Percentiles rank a stretch among this genome's conserved stretches.
Evolutionary conservation across 2,888 invertebrate genomes (phyloP).

Genomic region (Rhamnusium bicolor): DNA sequence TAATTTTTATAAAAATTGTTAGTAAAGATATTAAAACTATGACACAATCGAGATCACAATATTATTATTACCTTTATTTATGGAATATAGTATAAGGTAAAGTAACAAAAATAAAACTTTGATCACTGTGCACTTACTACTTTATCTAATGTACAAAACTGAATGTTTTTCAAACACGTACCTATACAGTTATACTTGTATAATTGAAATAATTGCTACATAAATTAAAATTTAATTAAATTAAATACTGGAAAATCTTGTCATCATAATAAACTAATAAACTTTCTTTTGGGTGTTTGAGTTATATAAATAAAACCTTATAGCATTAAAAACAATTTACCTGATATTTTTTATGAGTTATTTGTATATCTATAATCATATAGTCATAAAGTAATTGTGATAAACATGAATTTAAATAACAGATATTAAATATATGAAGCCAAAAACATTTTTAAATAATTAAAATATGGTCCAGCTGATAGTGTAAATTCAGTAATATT

Average conservation of each 20-base stretch:
- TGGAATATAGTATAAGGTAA: too few species aligned
- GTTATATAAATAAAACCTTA: not conserved
- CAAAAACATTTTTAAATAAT: too few species aligned
- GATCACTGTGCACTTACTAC: not conserved
- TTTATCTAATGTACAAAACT: conserved; percentile 27
- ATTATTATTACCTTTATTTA: too few species aligned
- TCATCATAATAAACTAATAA: not conserved
- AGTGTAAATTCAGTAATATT: too few species aligned
- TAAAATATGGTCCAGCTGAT: too few species aligned
- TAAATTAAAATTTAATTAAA: not conserved
- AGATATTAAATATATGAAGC: not conserved
- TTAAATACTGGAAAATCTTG: not conserved
- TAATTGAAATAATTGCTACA: conserved; percentile 34
- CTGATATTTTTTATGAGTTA: not conserved
- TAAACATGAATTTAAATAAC: not conserved
- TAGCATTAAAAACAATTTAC: conserved; percentile 1
- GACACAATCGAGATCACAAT: too few species aligned
- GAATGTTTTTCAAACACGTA: conserved; percentile 56
- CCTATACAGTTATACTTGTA: conserved; percentile 53
- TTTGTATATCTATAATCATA: not conserved
- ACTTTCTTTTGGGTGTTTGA: not conserved
- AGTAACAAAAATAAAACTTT: too few species aligned
- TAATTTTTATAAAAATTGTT: too few species aligned
- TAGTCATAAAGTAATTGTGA: not conserved
- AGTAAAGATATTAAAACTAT: too few species aligned